Evolutionary conservation across 1,140 invertebrate species (phyloP).

Genomic region (Drosophila persimilis): DNA sequence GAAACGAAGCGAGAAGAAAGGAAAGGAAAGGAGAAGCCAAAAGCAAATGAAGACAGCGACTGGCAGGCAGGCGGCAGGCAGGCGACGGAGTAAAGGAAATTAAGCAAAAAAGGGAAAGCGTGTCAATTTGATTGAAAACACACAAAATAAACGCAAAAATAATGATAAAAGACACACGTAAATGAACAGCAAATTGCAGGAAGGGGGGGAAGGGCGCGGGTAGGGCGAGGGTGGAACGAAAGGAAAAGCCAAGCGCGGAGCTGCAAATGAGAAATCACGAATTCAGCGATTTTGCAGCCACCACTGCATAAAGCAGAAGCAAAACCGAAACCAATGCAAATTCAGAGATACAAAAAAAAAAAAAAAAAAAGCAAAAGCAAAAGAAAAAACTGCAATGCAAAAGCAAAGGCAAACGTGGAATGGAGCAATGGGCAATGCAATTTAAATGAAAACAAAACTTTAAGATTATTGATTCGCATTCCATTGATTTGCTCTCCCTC

Average conservation of each 20-base stretch:
- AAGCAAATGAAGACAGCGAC: too few relatives aligned
- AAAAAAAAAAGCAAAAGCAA: neutral
- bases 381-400: conserved; percentile 14
- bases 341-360: conserved; percentile 16
- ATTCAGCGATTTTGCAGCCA: neutral
- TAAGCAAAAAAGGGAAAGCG: conserved; percentile 52
- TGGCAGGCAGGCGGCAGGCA: neutral
- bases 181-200: conserved; percentile 20
- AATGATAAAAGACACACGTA: conserved; percentile 6
- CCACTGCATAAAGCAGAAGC: conserved; percentile 9
- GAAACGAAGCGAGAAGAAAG: neutral
- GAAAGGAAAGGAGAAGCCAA: neutral
- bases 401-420: conserved; percentile 17
- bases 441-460: conserved; percentile 20
- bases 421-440: conserved; percentile 1
- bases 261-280: conserved; percentile 18
- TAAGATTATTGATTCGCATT: conserved; percentile 66
- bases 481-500: conserved; percentile 48
- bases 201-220: too few relatives aligned
- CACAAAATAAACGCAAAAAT: conserved; percentile 31
- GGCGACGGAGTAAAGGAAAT: conserved; percentile 10
- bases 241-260: conserved; percentile 32
- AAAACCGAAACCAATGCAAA: neutral
- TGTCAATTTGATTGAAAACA: conserved; percentile 64
- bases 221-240: conserved; percentile 7